Evolutionary conservation across 2,797 vertebrate genomes (phyloP).

Genomic region (Emydoidea blandingii): DNA sequence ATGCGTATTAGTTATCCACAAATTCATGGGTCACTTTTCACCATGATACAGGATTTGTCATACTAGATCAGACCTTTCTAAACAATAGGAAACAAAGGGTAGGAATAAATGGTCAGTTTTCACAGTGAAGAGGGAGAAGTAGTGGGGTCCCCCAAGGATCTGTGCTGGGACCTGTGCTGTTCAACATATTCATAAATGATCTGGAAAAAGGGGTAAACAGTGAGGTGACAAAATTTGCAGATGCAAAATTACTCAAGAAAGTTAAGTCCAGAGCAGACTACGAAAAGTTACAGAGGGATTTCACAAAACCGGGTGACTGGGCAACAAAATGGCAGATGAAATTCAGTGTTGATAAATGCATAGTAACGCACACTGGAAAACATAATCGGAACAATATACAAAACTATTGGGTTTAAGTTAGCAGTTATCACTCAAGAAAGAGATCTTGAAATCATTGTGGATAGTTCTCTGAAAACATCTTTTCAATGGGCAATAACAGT

Average conservation of each 20-base stretch:
- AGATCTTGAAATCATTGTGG: neutral
- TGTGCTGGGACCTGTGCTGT: neutral
- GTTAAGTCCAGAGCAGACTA: neutral
- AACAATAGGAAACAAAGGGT: neutral
- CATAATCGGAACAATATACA: neutral
- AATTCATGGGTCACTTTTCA: neutral
- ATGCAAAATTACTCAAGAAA: neutral
- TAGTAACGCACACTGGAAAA: neutral
- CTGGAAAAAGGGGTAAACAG: neutral
- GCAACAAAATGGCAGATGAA: neutral
- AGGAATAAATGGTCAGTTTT: neutral
- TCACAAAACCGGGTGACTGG: neutral
- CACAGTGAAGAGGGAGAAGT: neutral
- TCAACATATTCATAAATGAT: neutral
- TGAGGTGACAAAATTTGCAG: neutral
- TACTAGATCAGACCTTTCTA: neutral
- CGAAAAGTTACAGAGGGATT: neutral
- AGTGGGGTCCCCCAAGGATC: too few species aligned
- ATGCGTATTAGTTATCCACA: neutral
- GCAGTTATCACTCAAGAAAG: neutral
- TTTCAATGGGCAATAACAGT: neutral
- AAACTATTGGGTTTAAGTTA: neutral
- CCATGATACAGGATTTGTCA: neutral
- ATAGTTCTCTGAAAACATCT: neutral
- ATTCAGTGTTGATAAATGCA: neutral